Base-by-base conservation (phyloP, 2,113 vertebrate genomes). In the Chamaea fasciata region DNA sequence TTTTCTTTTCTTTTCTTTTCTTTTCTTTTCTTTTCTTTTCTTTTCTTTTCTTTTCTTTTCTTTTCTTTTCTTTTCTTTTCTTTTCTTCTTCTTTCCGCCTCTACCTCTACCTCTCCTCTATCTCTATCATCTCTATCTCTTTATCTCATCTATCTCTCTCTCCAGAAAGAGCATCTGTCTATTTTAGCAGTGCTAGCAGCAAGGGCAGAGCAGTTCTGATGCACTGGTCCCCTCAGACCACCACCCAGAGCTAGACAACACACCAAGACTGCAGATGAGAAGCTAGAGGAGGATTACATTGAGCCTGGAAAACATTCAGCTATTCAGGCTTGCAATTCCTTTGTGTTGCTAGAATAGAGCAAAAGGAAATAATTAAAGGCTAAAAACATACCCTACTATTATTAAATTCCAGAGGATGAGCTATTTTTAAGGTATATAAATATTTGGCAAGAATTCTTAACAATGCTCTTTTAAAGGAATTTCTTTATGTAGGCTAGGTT, bases 371-470 rank as follows among this genome's bases (percentile, higher is more conserved):
- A 90, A 94, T 83, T 88, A 94, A 96, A 92, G 90, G 68, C 79
- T 88, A 92, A 92, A 94, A 88, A 31, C 49, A 78, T 86, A 91
- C 63, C 35, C 56, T 53, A n/a, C 83, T 92, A 75, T 93, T 94
- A 96, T 92, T 90, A 90, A 86, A 96, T 95, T 96, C 90, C 93
- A 93, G 76, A 83, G 84, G 52, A 86, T 80, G 62, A 93, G 65
- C 69, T 90, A 81, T 92, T 95, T 95, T 96, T 83, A 74, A 94
- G 59, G 50, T 67, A 95, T 78, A 83, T 83, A 92, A 95, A 93
- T 85, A 94, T 88, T 88, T 90, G 85, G 76, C 70, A 95, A 71
- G 90, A 91, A 91, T 76, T 81, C 73, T 92, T 92, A 57, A 60
- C 10, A 39, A 73, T 65, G 10, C 7, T 42, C 35, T 81, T 86